Evolutionary conservation across 2,797 vertebrate species (phyloP).

Genomic region (Falco cherrug): DNA sequence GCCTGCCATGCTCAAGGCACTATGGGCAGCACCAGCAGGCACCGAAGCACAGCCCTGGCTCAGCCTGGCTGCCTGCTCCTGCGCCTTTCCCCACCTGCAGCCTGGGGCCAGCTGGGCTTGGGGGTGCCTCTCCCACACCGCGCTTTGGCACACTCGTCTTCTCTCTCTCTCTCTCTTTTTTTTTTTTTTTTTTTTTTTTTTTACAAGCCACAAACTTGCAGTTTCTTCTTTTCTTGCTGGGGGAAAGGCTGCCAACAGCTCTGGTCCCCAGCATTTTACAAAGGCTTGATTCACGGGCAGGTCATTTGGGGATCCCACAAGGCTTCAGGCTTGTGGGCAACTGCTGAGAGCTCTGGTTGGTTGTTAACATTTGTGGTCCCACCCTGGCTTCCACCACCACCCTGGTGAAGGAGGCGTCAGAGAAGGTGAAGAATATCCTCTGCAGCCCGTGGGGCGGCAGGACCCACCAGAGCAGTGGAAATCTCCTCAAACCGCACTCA

Average conservation of each 20-base stretch:
- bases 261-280: not conserved
- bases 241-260: not conserved
- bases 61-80: not conserved
- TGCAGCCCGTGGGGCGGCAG: not conserved
- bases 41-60: not conserved
- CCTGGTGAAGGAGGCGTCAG: not conserved
- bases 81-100: accelerated
- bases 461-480: not conserved
- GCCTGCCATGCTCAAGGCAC: not conserved
- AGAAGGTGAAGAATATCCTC: not conserved
- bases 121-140: not conserved
- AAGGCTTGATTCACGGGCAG: not conserved
- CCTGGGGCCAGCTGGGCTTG: not conserved
- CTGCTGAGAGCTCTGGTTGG: not conserved
- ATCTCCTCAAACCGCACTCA: not conserved
- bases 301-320: not conserved
- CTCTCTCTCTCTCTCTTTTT: not conserved
- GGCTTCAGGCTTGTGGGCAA: not conserved
- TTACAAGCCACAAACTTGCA: not conserved
- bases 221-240: not conserved
- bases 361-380: not conserved
- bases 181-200: not conserved
- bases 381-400: accelerated
- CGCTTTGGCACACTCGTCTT: not conserved
- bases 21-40: not conserved